A percentile compares a stretch with the other conserved stretches of the same genome.
phyloP scores from a whole-genome alignment of 2,113 vertebrate genomes.

The Cyanocitta stelleri region DNA sequence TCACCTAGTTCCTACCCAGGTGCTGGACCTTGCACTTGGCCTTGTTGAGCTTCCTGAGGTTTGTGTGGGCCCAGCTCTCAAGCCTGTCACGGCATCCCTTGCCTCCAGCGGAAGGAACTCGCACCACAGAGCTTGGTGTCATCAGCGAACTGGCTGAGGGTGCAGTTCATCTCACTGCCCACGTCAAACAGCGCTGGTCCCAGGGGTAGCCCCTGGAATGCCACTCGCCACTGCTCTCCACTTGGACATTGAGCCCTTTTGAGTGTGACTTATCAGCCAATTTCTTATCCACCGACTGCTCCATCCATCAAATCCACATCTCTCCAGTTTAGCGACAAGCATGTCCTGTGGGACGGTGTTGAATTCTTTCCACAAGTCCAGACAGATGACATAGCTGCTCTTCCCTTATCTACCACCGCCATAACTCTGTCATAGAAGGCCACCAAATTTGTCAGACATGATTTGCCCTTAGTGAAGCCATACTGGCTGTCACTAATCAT shows the following conservation, averaged over 20 bases:
- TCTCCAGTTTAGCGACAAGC: not conserved
- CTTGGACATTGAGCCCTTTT: not conserved
- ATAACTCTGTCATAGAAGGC: not conserved
- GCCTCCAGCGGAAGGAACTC: not conserved
- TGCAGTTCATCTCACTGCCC: not conserved
- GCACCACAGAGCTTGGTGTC: accelerated
- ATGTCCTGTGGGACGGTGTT: not conserved
- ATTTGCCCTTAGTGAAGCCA: not conserved
- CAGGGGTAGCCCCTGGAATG: not conserved
- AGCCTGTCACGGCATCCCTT: not conserved
- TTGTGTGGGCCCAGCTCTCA: not conserved
- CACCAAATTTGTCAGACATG: not conserved
- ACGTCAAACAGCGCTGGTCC: accelerated
- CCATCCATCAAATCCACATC: not conserved
- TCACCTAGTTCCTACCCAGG: not conserved
- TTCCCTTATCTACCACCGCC: not conserved
- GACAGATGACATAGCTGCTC: not conserved
- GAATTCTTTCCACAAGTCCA: not conserved
- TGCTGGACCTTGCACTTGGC: not conserved
- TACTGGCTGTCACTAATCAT: not conserved
- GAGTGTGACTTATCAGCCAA: not conserved
- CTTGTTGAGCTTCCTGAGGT: not conserved
- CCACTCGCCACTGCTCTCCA: accelerated
- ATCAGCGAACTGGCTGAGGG: not conserved
- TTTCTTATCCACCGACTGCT: not conserved